Base-by-base conservation (phyloP, 2,113 vertebrate genomes). In the mouse (Mus musculus) region DNA sequence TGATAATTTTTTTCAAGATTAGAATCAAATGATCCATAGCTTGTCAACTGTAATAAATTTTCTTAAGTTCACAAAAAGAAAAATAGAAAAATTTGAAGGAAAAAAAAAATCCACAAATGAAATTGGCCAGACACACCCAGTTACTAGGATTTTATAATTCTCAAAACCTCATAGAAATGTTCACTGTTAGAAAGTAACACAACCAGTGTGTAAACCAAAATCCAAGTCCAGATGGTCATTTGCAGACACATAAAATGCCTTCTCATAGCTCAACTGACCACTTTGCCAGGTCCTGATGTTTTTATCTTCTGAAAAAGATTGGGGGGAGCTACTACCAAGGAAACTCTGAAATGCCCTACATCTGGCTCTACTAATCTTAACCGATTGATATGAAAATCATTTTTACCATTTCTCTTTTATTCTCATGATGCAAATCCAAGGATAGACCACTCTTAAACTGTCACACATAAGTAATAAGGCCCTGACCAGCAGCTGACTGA, bases 201-300 rank as follows among this genome's bases (percentile, higher is more conserved):
- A 63, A 95, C 6, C 63, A 81, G 90, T 33, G 4, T 20, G 90
- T 14, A 93, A 89, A 67, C 84, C 90, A 96, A 97, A 95, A 54
- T 95, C 88, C 76, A 96, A 96, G 39, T 93, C 36, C 65, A 93
- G 30, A 59, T 84, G 82, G 26, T 42, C 56, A 93, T 39, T 56
- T 54, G 22, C 39, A 95, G 42, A 24, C 46, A 72, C n/a, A 49
- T 56, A 81, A 96, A 91, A 88, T 56, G 71, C 30, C n/a, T 94
- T 96, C 77, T 90, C 81, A 92, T 88, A 69, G 95, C 90, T 94
- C 56, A 96, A 65, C 39, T 73, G 88, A 69, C 49, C 52, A 46
- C 67, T 69, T 91, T 96, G 95, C 88, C 78, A 97, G 84, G 96
- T 96, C 91, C 78, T 92, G 28, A 36, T 89, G 81, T 92, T 95